Base-by-base conservation (phyloP, 2,888 invertebrate genomes). In the Alcis repandata region DNA sequence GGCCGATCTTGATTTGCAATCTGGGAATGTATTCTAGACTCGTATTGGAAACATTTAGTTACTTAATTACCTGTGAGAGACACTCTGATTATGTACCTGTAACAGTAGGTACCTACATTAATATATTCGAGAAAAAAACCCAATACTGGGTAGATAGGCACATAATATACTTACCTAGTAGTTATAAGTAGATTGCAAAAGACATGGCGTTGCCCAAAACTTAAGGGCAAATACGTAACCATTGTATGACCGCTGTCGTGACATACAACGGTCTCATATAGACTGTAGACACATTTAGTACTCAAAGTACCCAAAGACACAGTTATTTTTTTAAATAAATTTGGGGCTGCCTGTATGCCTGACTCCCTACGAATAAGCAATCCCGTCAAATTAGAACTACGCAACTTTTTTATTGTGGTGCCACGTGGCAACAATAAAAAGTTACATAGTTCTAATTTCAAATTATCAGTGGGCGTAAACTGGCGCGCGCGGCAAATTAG, bases 341-440 rank as follows among this genome's bases (percentile, higher is more conserved):
- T n/a, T 7, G 27, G 73, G 69, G 75, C 79, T 79, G 73, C 76
- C 79, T 75, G 40, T 56, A 69, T 70, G 67, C 73, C 75, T 79
- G 77, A 70, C 63, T 67, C 68, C 63, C 63, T 27, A 27, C 27
- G 27, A 27, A 27, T 27, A 27, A 27, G 27, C 27, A 27, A 27
- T 4, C 27, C 27, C 27, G 2, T 27, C 3, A 27, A 27, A 27
- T 27, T 27, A 27, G 2, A 4, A 6, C 27, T 6, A 27, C 6
- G 27, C 6, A 27, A 27, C 27, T 27, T 27, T 27, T 27, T 27
- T 27, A 27, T 27, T 27, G 27, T 27, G 13, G 56, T 61, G 86
- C 80, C 91, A 88, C 91, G 91, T 89, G 91, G 68, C 87, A 72
- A 69, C 85, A 89, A 88, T 91, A 90, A 91, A 92, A 91, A 88